Evolutionary conservation across 2,113 vertebrate genomes (phyloP).

Genomic region (Oreochromis spilurus): DNA sequence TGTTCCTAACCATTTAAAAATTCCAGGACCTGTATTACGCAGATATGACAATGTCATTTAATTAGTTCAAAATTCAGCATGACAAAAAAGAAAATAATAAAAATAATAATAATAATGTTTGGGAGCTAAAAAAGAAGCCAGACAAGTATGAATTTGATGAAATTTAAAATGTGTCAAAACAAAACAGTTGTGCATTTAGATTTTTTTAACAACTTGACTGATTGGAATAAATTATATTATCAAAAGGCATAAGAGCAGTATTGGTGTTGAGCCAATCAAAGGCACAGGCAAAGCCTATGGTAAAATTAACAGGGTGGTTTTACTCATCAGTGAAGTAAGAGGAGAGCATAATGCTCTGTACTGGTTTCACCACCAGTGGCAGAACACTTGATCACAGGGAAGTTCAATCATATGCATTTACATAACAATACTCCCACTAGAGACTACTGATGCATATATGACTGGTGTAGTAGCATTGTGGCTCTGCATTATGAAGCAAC

Average conservation of each 20-base stretch:
- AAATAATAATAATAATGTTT: constrained; percentile 53
- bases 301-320: neutral
- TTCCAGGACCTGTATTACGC: constrained; percentile 63
- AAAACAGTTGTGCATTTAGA: constrained; percentile 35
- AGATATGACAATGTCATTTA: constrained; percentile 75
- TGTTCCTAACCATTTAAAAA: constrained; percentile 61
- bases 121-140: constrained; percentile 41
- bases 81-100: constrained; percentile 56
- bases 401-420: constrained; percentile 57
- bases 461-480: constrained; percentile 31
- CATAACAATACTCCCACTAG: constrained; percentile 50
- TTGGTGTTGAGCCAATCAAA: neutral
- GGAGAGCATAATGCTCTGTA: neutral
- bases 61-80: constrained; percentile 74
- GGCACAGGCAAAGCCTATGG: neutral
- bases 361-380: neutral
- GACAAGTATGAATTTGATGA: constrained; percentile 47
- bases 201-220: constrained; percentile 9
- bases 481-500: constrained; percentile 35
- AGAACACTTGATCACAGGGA: constrained; percentile 6
- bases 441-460: constrained; percentile 35
- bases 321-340: neutral
- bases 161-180: constrained; percentile 27
- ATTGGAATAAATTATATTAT: constrained; percentile 6
- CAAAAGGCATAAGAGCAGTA: neutral